These are phyloP conservation scores for Chaetops frenatus DNA, from an alignment of 2,113 vertebrate genomes.

Conservation along the genomic window DNA sequence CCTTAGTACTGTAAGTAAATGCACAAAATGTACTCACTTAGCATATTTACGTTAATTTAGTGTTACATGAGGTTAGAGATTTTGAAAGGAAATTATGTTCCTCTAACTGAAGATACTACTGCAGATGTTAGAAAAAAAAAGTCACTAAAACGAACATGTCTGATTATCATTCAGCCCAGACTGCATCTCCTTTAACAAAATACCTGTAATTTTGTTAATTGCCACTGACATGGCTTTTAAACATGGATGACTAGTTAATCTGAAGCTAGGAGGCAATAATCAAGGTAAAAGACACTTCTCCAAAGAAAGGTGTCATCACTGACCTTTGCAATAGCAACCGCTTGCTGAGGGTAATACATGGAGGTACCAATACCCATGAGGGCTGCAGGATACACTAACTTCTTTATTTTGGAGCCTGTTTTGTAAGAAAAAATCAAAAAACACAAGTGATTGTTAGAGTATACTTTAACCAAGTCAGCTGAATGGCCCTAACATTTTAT, in stretches of 20 bases:
- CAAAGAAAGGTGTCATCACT: slow-evolving; percentile 26
- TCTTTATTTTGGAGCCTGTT: slow-evolving; percentile 87
- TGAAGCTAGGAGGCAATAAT: not conserved
- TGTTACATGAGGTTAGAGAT: not conserved
- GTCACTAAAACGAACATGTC: not conserved
- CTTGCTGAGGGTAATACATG: slow-evolving; percentile 90
- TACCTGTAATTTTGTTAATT: not conserved
- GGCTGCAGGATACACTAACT: slow-evolving; percentile 78
- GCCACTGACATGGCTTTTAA: not conserved
- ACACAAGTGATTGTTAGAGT: not conserved
- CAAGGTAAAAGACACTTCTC: not conserved
- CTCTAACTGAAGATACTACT: not conserved
- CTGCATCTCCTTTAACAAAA: not conserved
- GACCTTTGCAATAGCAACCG: slow-evolving; percentile 80
- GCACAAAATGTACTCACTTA: not conserved
- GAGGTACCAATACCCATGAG: slow-evolving; percentile 86
- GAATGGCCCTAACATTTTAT: not conserved
- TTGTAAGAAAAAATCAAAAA: not conserved
- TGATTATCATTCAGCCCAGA: not conserved
- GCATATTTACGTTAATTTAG: not conserved
- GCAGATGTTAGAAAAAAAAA: not conserved
- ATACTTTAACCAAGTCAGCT: not conserved
- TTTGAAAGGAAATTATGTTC: not conserved
- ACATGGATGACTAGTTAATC: not conserved
- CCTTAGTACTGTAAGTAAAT: not conserved